Percentiles rank a stretch among this genome's conserved stretches.
Evolutionary conservation across 2,797 vertebrate species (phyloP).

Genomic region (Sternarchorhynchus goeldii): DNA sequence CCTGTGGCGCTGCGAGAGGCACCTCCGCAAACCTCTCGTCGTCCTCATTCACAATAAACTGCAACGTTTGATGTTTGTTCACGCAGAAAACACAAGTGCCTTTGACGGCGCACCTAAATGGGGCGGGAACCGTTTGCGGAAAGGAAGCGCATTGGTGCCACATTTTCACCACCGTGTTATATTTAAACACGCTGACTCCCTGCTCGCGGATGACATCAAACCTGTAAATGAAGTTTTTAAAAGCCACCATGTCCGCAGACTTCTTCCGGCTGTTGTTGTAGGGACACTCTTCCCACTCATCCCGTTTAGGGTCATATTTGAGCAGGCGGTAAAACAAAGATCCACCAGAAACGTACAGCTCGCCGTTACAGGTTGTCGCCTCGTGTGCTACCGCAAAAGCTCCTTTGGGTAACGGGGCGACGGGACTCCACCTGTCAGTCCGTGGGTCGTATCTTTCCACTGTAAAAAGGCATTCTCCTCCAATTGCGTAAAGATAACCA

Average conservation of each 20-base stretch:
- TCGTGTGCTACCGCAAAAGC: conserved; percentile 93
- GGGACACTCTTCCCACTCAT: conserved; percentile 95
- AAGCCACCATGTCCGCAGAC: conserved; percentile 89
- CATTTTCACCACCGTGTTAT: conserved; percentile 90
- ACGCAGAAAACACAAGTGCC: conserved; percentile 89
- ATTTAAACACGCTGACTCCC: conserved; percentile 85
- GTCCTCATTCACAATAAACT: conserved; percentile 83
- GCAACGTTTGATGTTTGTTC: conserved; percentile 84
- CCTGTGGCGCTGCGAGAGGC: conserved; percentile 78
- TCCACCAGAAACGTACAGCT: conserved; percentile 91
- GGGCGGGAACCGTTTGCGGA: conserved; percentile 74
- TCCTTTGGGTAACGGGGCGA: conserved; percentile 89
- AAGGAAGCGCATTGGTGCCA: conserved; percentile 84
- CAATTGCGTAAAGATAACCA: conserved; percentile 88
- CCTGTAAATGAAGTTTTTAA: conserved; percentile 89
- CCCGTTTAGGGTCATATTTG: conserved; percentile 86
- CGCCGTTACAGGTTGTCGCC: conserved; percentile 87
- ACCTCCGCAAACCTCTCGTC: conserved; percentile 78
- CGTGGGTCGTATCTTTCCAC: conserved; percentile 94
- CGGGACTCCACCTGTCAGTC: conserved; percentile 85
- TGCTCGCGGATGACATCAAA: conserved; percentile 82
- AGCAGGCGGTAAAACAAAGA: conserved; percentile 94
- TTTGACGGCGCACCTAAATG: conserved; percentile 86
- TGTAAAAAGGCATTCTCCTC: conserved; percentile 91
- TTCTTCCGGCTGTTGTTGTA: conserved; percentile 90